Conservation (phyloP, 2,888 invertebrate genomes). For the Stenodema calcarata region DNA sequence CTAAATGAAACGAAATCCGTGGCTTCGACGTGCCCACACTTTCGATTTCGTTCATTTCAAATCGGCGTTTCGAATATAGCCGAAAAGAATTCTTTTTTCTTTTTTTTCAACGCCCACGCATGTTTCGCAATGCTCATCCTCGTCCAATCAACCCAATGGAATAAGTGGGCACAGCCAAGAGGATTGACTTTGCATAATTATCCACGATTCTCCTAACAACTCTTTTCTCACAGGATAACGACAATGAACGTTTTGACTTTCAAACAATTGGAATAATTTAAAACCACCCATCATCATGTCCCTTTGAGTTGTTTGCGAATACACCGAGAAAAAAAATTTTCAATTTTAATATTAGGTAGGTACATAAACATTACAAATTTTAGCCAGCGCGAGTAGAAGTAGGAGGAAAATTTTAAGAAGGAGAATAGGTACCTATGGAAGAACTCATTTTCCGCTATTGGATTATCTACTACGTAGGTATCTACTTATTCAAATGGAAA, state of each 20-base stretch:
- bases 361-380: no score
- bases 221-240: background rate
- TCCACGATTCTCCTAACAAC: background rate
- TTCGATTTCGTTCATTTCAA: conserved; percentile 9
- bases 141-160: background rate
- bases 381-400: no score
- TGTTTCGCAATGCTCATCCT: background rate
- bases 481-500: no score
- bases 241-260: background rate
- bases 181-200: background rate
- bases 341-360: no score
- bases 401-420: no score
- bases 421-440: no score
- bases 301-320: no score
- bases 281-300: no score
- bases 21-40: conserved; percentile 28
- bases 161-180: background rate
- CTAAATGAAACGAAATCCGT: background rate
- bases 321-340: no score
- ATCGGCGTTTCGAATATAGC: background rate
- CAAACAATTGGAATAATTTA: no score
- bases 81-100: conserved; percentile 27
- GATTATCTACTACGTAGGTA: no score
- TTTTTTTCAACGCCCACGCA: conserved; percentile 17
- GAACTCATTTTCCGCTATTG: no score